Conservation (phyloP, 2,888 invertebrate genomes). For the Agriopis leucophaearia region DNA sequence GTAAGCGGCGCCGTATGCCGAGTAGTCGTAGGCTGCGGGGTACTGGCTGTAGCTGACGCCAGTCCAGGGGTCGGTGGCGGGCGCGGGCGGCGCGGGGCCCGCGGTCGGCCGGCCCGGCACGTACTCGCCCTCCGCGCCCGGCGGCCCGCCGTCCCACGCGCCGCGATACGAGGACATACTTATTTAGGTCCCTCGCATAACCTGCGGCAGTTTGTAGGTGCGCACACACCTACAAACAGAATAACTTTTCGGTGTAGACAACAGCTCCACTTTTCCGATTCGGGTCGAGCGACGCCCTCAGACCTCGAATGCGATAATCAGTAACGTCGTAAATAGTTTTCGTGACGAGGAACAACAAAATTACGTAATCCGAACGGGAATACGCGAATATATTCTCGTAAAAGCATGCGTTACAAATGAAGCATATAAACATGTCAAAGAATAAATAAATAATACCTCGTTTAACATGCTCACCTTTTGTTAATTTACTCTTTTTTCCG, state of each 20-base stretch:
- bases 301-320: conserved; percentile 62
- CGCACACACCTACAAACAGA: conserved; percentile 89
- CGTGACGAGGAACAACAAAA: conserved; percentile 80
- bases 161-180: conserved; percentile 83
- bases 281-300: conserved; percentile 71
- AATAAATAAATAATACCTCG: conserved; percentile 65
- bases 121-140: conserved; percentile 84
- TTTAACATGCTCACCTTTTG: conserved; percentile 77
- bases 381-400: conserved; percentile 56
- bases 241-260: conserved; percentile 89
- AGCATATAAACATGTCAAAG: conserved; percentile 53
- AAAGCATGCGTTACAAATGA: conserved; percentile 64
- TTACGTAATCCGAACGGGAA: conserved; percentile 80
- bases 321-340: conserved; percentile 70
- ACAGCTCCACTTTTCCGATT: conserved; percentile 71
- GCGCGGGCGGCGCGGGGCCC: conserved; percentile 68
- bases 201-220: conserved; percentile 87
- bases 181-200: conserved; percentile 80
- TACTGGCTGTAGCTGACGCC: conserved; percentile 79
- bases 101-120: conserved; percentile 50
- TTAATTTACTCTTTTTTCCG: conserved; percentile 59
- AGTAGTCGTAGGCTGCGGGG: conserved; percentile 66
- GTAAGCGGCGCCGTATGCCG: conserved; percentile 63
- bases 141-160: conserved; percentile 85
- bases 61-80: conserved; percentile 81